Percentiles rank a stretch among this genome's conserved stretches.
These are phyloP conservation scores for Venustaconcha ellipsiformis DNA, from an alignment of 1,140 invertebrate genomes.

Conservation along the genomic window DNA sequence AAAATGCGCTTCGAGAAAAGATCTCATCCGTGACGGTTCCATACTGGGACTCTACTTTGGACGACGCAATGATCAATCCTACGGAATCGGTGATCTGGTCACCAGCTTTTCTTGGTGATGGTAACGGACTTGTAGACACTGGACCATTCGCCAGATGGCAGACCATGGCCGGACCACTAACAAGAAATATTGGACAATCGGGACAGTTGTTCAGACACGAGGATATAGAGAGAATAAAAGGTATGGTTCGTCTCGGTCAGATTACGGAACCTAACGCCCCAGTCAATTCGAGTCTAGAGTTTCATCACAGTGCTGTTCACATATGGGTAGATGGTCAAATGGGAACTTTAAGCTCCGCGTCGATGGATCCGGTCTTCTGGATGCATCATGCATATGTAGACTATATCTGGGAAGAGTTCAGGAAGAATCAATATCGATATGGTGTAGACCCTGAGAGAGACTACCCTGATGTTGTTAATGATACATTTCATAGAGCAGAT, in stretches of 20 bases:
- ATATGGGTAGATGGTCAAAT: constrained; percentile 59
- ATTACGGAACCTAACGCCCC: constrained; percentile 49
- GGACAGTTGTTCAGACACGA: constrained; percentile 30
- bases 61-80: constrained; percentile 51
- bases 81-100: constrained; percentile 63
- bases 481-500: constrained; percentile 23
- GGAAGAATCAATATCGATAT: constrained; percentile 40
- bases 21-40: constrained; percentile 47
- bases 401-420: constrained; percentile 52
- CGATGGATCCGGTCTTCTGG: constrained; percentile 67
- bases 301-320: constrained; percentile 56
- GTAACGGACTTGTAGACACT: constrained; percentile 65
- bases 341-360: constrained; percentile 51
- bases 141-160: constrained; percentile 52
- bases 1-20: constrained; percentile 53
- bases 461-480: constrained; percentile 29
- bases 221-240: constrained; percentile 41
- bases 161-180: constrained; percentile 48
- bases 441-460: constrained; percentile 33
- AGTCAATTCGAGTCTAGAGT: constrained; percentile 44
- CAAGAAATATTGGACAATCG: constrained; percentile 37
- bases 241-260: constrained; percentile 35
- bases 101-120: constrained; percentile 63
- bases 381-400: constrained; percentile 68
- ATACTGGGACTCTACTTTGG: constrained; percentile 59